Evolutionary conservation across 2,113 vertebrate genomes (phyloP).

Genomic region (Ptilonorhynchus violaceus): DNA sequence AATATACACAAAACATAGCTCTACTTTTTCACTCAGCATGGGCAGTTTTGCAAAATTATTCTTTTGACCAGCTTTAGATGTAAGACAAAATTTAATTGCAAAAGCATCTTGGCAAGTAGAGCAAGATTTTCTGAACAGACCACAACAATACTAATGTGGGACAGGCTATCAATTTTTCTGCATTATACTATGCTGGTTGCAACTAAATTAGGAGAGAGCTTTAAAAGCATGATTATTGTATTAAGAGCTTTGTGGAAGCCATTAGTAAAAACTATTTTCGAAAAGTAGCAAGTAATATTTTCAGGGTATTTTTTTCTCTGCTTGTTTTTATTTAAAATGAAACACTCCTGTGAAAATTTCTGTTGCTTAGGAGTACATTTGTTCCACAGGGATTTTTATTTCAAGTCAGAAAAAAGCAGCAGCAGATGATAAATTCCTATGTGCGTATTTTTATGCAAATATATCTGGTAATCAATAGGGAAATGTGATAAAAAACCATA

Average conservation of each 20-base stretch:
- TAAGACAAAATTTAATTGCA: not conserved
- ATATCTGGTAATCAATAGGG: slow-evolving; percentile 18
- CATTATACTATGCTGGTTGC: not conserved
- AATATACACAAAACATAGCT: not conserved
- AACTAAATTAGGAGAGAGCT: slow-evolving; percentile 26
- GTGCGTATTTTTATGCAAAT: slow-evolving; percentile 36
- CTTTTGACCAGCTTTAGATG: not conserved
- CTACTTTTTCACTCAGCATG: not conserved
- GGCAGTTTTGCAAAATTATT: not conserved
- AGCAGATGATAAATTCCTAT: slow-evolving; percentile 21
- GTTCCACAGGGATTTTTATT: slow-evolving; percentile 37
- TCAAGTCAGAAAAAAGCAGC: slow-evolving; percentile 36
- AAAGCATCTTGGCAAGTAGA: not conserved
- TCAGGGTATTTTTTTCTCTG: not conserved
- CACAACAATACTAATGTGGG: not conserved
- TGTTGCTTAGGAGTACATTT: slow-evolving; percentile 28
- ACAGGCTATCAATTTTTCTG: slow-evolving; percentile 16
- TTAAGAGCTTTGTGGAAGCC: slow-evolving; percentile 17
- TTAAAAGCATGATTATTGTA: slow-evolving; percentile 48
- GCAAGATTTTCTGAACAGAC: not conserved
- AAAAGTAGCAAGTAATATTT: slow-evolving; percentile 35
- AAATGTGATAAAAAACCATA: slow-evolving; percentile 37
- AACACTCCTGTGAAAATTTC: not conserved
- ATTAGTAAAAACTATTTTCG: slow-evolving; percentile 43
- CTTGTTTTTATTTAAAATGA: slow-evolving; percentile 44